Base-by-base conservation (phyloP, 1,140 invertebrate species). In the Achatina immaculata region DNA sequence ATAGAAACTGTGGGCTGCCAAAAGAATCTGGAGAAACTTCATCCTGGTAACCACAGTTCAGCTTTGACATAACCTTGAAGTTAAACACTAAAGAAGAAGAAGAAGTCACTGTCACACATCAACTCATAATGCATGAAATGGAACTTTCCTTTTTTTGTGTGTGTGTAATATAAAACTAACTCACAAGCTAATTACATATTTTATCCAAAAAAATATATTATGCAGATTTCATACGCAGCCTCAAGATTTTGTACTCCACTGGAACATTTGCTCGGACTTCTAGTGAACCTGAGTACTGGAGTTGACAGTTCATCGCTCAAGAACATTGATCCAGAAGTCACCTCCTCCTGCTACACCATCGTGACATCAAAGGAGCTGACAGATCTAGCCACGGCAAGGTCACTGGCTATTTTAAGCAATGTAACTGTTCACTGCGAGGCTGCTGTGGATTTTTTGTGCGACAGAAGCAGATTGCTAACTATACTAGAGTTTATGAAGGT, bases 401-500 rank as follows among this genome's bases (percentile, higher is more conserved):
- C 79, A 42, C 71, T 88, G 31, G 83, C 75, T n/a, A 69, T 88
- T 16, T 51, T 86, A 24, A 83, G 86, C 38, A 86, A 86, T 38
- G 81, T 88, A 51, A 51, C 86, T 28, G 85, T 85, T n/a, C 80
- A 85, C 45, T 84, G 81, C 19, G 79, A 83, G 21, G 79, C 82
- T 34, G 83, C 86, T 24, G 84, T 86, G 1, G 83, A 84, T 43
- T 85, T 82, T 81, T 51, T 85, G 19, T 84, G 85, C 83, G 80
- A 83, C 3, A 75, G 84, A 42, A 79, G 75, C 9, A 85, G 83
- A 19, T 74, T 80, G 7, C 68, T 81, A 38, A 24, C 84, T 9
- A 76, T 87, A n/a, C 38, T 87, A 21, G 73, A 83, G 14, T 79
- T 81, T 73, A 68, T 86, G 16, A 83, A 85, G 83, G 86, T 85